Evolutionary conservation across 2,888 invertebrate genomes (phyloP).

Genomic region (Trichopria drosophilae): DNA sequence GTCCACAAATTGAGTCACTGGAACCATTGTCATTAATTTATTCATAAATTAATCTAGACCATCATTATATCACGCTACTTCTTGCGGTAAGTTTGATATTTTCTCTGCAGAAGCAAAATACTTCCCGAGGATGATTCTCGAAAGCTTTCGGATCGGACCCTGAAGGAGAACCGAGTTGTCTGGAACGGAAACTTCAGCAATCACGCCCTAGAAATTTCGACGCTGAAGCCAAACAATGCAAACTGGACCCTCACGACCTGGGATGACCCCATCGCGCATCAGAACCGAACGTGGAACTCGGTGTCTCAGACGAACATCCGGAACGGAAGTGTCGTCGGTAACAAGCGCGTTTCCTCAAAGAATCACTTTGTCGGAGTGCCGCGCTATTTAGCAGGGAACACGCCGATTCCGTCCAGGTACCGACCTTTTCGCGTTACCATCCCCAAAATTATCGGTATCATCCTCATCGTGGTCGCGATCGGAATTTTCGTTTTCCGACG

Average conservation of each 20-base stretch:
- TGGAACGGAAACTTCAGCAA: constrained; percentile 58
- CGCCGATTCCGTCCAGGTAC: constrained; percentile 53
- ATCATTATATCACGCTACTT: not conserved
- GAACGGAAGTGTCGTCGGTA: constrained; percentile 38
- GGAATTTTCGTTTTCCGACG: too few relatives aligned
- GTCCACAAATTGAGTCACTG: too few relatives aligned
- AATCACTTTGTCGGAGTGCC: constrained; percentile 79
- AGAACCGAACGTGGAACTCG: constrained; percentile 36
- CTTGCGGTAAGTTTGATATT: not conserved
- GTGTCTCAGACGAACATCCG: too few relatives aligned
- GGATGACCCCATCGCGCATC: constrained; percentile 47
- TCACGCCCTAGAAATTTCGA: constrained; percentile 29
- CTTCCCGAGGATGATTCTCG: constrained; percentile 27
- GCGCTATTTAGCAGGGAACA: constrained; percentile 72
- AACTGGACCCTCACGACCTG: constrained; percentile 52
- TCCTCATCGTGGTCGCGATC: constrained; percentile 5
- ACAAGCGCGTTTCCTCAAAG: constrained; percentile 62
- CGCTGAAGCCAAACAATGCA: constrained; percentile 46
- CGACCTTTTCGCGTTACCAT: constrained; percentile 33
- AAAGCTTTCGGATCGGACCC: constrained; percentile 50
- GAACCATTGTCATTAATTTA: too few relatives aligned
- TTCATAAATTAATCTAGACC: too few relatives aligned
- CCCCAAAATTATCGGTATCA: constrained; percentile 19
- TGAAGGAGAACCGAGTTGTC: constrained; percentile 60
- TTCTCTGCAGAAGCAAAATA: constrained; percentile 17